Base-by-base conservation (phyloP, 2,113 vertebrate species). In the Hucho hucho region DNA sequence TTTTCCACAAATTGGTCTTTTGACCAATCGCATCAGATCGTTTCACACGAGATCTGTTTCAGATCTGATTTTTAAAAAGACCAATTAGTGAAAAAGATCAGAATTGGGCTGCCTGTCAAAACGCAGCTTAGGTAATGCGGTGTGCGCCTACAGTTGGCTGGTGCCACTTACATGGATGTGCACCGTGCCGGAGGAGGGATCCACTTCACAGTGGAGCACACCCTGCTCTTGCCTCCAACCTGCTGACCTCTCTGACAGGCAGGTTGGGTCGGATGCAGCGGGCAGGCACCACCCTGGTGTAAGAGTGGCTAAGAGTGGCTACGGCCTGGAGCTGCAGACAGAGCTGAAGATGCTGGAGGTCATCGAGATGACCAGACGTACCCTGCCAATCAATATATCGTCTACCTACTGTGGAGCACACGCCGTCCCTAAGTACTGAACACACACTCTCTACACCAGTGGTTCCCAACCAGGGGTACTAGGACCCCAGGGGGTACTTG, bases 371-470 rank as follows among this genome's bases (percentile, higher is more conserved):
- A 97, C 97, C 0, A 81, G 83, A 63, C 74, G 37, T 49, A 87
- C 91, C 25, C 46, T 94, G 83, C 90, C 90, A 61, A 85, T 98
- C 6, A 86, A 91, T 85, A 95, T 99, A 87, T 98, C 97, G 0
- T 92, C 94, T 0, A 98, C 98, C 0, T 98, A 98, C 92, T 98
- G 97, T 0, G 98, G 96, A 69, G 98, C 97, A 9, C 98, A 99
- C 16, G 91, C 96, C 0, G 95, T 98, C 75, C 95, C 97, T 2
- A 97, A 90, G 98, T 99, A 82, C 75, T 12, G 9, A 43, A 49
- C 61, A 72, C 56, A 72, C n/a, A 56, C 43, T 70, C 37, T 24
- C 59, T 20, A 69, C 63, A 65, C 28, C 61, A 73, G 12, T 59
- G 18, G n/a, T n/a, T n/a, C n/a, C n/a, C n/a, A n/a, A 65, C 28